Conservation (phyloP, 2,888 invertebrate species). For the Parapristionchus giblindavisi region DNA sequence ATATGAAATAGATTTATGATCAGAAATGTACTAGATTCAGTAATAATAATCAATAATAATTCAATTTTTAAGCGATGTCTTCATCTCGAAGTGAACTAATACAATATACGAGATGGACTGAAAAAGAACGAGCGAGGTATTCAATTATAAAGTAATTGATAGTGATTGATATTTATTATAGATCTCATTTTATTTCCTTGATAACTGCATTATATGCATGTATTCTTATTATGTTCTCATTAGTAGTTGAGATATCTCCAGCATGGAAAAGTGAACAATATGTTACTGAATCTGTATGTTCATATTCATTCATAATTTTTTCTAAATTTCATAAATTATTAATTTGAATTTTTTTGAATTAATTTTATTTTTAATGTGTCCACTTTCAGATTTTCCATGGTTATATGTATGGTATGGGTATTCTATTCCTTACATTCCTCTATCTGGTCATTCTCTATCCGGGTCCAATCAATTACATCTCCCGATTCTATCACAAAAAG, state of each 20-base stretch:
- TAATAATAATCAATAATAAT: too few species aligned
- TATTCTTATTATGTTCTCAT: constrained; percentile 62
- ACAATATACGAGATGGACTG: too few species aligned
- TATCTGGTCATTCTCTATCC: constrained; percentile 67
- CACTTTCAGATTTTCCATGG: constrained; percentile 62
- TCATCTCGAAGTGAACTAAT: too few species aligned
- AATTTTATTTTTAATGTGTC: not conserved
- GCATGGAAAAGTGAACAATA: constrained; percentile 62
- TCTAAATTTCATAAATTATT: not conserved
- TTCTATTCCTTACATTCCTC: constrained; percentile 62
- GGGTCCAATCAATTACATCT: constrained; percentile 49
- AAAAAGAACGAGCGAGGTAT: too few species aligned
- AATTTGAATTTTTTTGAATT: not conserved
- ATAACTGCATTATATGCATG: constrained; percentile 65
- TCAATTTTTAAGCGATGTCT: too few species aligned
- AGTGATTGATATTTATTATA: constrained; percentile 37
- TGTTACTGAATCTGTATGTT: constrained; percentile 63
- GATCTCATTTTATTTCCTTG: constrained; percentile 61
- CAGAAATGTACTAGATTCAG: too few species aligned
- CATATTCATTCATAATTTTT: not conserved
- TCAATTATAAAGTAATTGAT: too few species aligned
- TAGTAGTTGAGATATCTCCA: constrained; percentile 65
- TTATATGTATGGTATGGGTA: constrained; percentile 65
- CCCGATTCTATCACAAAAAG: too few species aligned
- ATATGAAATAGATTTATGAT: too few species aligned